Evolutionary conservation across 2,113 vertebrate species (phyloP).

Genomic region (Lagenorhynchus albirostris): DNA sequence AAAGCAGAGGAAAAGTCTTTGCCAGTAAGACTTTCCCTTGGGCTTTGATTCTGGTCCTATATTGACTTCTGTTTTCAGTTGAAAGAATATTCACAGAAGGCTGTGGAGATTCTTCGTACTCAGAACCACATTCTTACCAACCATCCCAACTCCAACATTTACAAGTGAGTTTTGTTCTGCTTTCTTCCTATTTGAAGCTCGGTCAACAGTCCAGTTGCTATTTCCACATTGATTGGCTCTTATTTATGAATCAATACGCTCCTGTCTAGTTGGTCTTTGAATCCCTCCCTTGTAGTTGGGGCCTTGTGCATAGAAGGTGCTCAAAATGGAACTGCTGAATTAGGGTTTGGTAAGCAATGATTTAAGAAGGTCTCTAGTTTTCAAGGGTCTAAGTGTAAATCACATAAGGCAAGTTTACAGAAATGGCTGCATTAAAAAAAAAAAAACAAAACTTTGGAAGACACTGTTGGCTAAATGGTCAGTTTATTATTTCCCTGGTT

Average conservation of each 20-base stretch:
- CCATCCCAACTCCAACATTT: slow-evolving; percentile 99
- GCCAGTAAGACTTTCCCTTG: not conserved
- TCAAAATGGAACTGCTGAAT: not conserved
- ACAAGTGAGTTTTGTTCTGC: slow-evolving; percentile 89
- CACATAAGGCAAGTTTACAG: not conserved
- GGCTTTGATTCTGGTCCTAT: not conserved
- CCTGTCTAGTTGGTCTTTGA: not conserved
- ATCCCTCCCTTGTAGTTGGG: not conserved
- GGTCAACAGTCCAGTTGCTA: not conserved
- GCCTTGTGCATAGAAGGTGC: not conserved
- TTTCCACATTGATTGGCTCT: not conserved
- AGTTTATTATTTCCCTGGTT: not conserved
- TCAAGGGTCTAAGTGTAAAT: not conserved
- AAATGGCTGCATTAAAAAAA: not conserved
- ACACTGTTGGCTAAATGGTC: not conserved
- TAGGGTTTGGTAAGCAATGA: not conserved
- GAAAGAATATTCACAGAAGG: slow-evolving; percentile 98
- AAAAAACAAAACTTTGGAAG: not conserved
- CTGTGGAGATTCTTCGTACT: slow-evolving; percentile 95
- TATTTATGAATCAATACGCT: not conserved
- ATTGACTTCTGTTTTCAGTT: slow-evolving; percentile 82
- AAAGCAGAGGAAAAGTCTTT: not conserved
- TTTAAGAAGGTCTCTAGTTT: not conserved
- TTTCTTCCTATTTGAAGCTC: not conserved
- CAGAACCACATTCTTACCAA: slow-evolving; percentile 99